phyloP scores from a whole-genome alignment of 1,140 invertebrate genomes.

The Diorhabda carinulata region DNA sequence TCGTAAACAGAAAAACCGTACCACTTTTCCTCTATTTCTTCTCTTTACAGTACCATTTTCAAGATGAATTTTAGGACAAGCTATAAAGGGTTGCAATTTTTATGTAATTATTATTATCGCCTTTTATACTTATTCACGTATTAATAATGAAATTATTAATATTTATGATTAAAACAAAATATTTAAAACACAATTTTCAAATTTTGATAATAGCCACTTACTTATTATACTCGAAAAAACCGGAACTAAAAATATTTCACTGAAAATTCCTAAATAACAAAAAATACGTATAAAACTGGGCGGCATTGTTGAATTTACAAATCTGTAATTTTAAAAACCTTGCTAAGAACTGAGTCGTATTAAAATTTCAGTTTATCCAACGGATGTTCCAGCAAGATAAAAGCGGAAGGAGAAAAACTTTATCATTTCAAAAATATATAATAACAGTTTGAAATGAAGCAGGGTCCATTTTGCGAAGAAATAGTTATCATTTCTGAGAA shows the following conservation, averaged over 20 bases:
- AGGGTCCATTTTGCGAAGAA: not conserved
- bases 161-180: too few species aligned
- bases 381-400: slow-evolving; percentile 6
- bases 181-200: too few species aligned
- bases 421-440: slow-evolving; percentile 12
- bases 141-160: too few species aligned
- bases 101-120: too few species aligned
- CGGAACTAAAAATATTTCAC: not conserved
- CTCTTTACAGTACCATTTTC: slow-evolving; percentile 33
- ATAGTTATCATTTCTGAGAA: not conserved
- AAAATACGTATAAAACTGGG: not conserved
- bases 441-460: not conserved
- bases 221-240: not conserved
- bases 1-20: slow-evolving; percentile 37
- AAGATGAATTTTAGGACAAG: slow-evolving; percentile 6
- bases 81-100: too few species aligned
- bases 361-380: slow-evolving; percentile 6
- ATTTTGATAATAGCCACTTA: too few species aligned
- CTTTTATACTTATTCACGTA: too few species aligned
- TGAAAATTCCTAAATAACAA: not conserved
- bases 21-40: slow-evolving; percentile 33
- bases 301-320: too few species aligned
- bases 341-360: not conserved
- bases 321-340: not conserved
- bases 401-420: slow-evolving; percentile 8